Percentiles rank a stretch among this genome's conserved stretches.
Evolutionary conservation across 1,140 invertebrate genomes (phyloP).

Genomic region (Diabrotica undecimpunctata): DNA sequence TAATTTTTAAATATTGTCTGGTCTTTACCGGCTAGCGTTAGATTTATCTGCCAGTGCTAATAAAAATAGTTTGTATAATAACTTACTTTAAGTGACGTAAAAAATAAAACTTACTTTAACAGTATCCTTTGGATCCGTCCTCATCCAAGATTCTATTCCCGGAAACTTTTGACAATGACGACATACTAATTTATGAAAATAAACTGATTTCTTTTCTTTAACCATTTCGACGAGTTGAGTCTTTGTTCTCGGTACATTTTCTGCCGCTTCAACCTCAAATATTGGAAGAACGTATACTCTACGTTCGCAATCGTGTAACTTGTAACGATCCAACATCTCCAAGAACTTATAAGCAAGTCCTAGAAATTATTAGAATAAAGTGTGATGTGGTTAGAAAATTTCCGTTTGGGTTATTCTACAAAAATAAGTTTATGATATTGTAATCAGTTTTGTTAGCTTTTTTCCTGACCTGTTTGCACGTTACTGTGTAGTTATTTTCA

Average conservation of each 20-base stretch:
- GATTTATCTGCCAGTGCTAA: too few species aligned
- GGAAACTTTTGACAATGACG: slow-evolving; percentile 77
- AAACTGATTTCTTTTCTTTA: slow-evolving; percentile 53
- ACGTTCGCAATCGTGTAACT: slow-evolving; percentile 31
- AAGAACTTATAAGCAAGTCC: slow-evolving; percentile 59
- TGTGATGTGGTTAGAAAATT: too few species aligned
- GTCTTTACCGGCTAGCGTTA: too few species aligned
- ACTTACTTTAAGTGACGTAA: too few species aligned
- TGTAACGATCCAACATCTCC: slow-evolving; percentile 52
- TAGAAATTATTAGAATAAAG: too few species aligned
- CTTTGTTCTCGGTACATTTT: slow-evolving; percentile 60
- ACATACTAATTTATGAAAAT: slow-evolving; percentile 66
- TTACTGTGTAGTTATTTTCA: too few species aligned
- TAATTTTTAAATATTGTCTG: too few species aligned
- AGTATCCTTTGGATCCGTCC: slow-evolving; percentile 49
- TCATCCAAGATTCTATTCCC: slow-evolving; percentile 66
- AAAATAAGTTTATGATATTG: too few species aligned
- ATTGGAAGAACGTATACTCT: slow-evolving; percentile 67
- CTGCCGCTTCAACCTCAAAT: slow-evolving; percentile 68
- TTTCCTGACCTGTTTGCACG: too few species aligned
- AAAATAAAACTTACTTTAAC: slow-evolving; percentile 38
- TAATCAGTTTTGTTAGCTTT: too few species aligned
- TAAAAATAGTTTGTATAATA: too few species aligned
- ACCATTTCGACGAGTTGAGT: slow-evolving; percentile 50
- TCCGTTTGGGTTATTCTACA: too few species aligned